These are phyloP conservation scores for Eugnorisma glareosa DNA, from an alignment of 2,888 invertebrate genomes.

Conservation along the genomic window DNA sequence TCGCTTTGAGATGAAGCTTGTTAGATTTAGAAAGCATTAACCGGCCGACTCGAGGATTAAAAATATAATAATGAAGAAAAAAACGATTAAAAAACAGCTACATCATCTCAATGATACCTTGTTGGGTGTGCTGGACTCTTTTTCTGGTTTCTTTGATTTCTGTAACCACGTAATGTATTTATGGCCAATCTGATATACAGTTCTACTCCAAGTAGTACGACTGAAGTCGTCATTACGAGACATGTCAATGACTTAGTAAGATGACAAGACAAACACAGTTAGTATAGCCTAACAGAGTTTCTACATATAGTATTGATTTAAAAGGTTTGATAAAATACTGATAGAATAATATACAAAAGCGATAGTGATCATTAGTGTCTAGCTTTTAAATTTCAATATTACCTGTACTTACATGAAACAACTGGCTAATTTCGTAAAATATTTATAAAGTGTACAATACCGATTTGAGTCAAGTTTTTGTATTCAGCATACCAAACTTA, in stretches of 20 bases:
- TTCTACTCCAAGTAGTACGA: conserved; percentile 49
- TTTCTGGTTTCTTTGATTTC: conserved; percentile 95
- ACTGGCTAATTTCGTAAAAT: conserved; percentile 14
- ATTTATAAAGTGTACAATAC: conserved; percentile 9
- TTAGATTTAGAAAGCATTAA: conserved; percentile 74
- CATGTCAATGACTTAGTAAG: conserved; percentile 28
- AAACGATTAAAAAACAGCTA: conserved; percentile 65
- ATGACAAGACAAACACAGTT: conserved; percentile 55
- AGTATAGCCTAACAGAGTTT: conserved; percentile 55
- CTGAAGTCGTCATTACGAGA: conserved; percentile 46
- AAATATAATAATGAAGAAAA: conserved; percentile 68
- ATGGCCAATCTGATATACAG: conserved; percentile 69
- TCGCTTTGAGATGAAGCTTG: conserved; percentile 76
- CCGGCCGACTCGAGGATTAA: conserved; percentile 65
- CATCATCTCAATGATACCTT: conserved; percentile 91
- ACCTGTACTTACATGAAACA: conserved; percentile 15
- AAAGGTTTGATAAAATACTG: conserved; percentile 36
- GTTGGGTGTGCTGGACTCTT: conserved; percentile 92
- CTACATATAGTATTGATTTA: conserved; percentile 48
- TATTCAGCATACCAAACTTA: conserved; percentile 14
- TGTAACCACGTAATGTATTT: conserved; percentile 89
- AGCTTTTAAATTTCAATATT: conserved; percentile 22
- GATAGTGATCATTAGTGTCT: conserved; percentile 15
- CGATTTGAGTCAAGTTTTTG: background rate
- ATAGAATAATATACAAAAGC: conserved; percentile 14